These are phyloP conservation scores for Polypterus bichir DNA, from an alignment of 2,113 vertebrate species.

Conservation along the genomic window DNA sequence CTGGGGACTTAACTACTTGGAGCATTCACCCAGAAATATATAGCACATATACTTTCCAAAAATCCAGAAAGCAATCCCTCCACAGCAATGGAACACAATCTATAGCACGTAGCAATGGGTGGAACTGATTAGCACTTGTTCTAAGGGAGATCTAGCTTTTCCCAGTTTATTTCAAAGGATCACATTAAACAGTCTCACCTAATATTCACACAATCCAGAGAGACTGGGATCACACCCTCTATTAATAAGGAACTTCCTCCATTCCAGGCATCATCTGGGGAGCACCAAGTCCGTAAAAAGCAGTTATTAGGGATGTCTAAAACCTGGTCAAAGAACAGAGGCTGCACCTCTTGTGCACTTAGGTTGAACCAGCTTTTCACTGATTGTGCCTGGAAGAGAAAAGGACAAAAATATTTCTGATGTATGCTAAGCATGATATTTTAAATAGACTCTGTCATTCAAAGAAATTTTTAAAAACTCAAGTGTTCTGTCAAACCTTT, in stretches of 20 bases:
- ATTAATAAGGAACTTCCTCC: conserved; percentile 75
- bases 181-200: conserved; percentile 45
- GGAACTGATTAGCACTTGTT: no score
- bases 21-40: background rate
- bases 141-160: background rate
- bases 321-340: conserved; percentile 42
- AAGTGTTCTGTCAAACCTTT: no score
- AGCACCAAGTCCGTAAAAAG: conserved; percentile 54
- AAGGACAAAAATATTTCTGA: background rate
- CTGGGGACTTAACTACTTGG: background rate
- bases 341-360: conserved; percentile 72
- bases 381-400: conserved; percentile 45
- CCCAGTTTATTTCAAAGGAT: accelerated
- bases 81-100: background rate
- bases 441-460: background rate
- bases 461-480: background rate
- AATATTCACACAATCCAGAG: conserved; percentile 30
- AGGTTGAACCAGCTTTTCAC: conserved; percentile 68
- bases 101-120: background rate
- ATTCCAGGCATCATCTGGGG: conserved; percentile 63
- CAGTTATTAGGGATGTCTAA: conserved; percentile 22
- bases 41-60: background rate
- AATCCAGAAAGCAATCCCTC: background rate
- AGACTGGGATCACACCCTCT: conserved; percentile 50
- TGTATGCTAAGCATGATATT: background rate